Evolutionary conservation across 2,888 invertebrate genomes (phyloP), one percentile per base, ranked within the genome.

Genomic region (Drosophila borealis): DNA sequence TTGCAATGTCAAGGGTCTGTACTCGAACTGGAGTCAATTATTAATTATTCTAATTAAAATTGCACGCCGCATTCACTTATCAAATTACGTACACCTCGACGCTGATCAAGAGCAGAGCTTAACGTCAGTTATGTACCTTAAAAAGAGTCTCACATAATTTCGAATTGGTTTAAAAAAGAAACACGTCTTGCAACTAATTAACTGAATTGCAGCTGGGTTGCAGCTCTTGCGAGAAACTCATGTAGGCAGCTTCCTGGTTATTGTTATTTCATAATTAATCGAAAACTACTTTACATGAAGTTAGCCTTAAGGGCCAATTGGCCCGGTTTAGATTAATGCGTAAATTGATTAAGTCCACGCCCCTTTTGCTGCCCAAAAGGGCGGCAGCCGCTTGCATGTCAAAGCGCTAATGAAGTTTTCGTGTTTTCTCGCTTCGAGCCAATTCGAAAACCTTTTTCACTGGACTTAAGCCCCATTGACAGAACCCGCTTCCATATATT

Each of bases 381-480:
- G 41, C 60, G 19, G 41, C 36, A 42, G 54, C 34, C 50, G 57
- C 46, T 60, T 53, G 59, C 65, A 75, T 64, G 55, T 60, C 53
- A 60, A 48, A 19, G 37, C 66, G 64, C 77, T 87, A 87, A 87
- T 82, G 76, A 81, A 67, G 68, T 81, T 82, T 87, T 87, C 81
- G 64, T 81, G 84, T 78, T 73, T 50, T 46, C 64, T 33, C 19
- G 11, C 14, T 55, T 44, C 9, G 29, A 54, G 64, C 29, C 55
- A 71, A 55, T 70, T 56, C 60, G 9, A 34, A 44, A 55, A 77
- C 17, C 51, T 65, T 45, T 33, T 53, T 54, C 49, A 39, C 25
- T 62, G 61, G 51, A 39, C 59, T 61, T 48, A 39, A 29, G 48
- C 29, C 25, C 19, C 46, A 74, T 51, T 76, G 78, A 76, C 78